Percentiles rank a stretch among this genome's conserved stretches.
phyloP scores from a whole-genome alignment of 2,797 vertebrate species.

The Amblyraja radiata region DNA sequence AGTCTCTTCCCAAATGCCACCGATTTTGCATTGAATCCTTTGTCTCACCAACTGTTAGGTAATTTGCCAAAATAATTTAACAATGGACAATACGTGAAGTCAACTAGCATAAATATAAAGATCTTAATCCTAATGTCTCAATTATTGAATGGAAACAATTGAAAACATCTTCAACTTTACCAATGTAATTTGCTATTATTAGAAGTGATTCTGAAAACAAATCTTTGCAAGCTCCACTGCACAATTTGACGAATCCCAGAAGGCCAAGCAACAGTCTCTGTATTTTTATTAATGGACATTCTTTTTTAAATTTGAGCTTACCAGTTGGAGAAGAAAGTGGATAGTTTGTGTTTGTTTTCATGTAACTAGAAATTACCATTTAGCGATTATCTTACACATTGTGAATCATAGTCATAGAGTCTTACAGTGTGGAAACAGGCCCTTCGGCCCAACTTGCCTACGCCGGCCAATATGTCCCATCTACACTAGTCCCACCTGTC shows the following conservation, averaged over 20 bases:
- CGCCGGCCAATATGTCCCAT: too few relatives aligned
- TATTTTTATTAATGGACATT: not conserved
- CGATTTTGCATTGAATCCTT: not conserved
- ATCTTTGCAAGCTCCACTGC: not conserved
- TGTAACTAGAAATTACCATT: not conserved
- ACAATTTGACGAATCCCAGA: not conserved
- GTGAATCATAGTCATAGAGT: too few relatives aligned
- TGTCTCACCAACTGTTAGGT: not conserved
- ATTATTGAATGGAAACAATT: not conserved
- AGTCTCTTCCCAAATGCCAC: not conserved
- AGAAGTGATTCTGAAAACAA: not conserved
- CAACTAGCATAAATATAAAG: not conserved
- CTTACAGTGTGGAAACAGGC: too few relatives aligned
- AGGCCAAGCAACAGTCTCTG: not conserved
- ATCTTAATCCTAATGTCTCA: not conserved
- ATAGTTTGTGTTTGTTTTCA: not conserved
- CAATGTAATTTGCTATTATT: not conserved
- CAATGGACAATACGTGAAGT: not conserved
- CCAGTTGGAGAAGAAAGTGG: not conserved
- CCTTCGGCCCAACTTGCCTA: too few relatives aligned
- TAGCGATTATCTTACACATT: not conserved
- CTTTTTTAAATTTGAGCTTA: not conserved
- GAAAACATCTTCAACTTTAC: not conserved
- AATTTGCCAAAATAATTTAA: slow-evolving; percentile 4
- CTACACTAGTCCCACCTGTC: too few relatives aligned